Conservation (phyloP, 1,140 invertebrate species). For the Drosophila yakuba region DNA sequence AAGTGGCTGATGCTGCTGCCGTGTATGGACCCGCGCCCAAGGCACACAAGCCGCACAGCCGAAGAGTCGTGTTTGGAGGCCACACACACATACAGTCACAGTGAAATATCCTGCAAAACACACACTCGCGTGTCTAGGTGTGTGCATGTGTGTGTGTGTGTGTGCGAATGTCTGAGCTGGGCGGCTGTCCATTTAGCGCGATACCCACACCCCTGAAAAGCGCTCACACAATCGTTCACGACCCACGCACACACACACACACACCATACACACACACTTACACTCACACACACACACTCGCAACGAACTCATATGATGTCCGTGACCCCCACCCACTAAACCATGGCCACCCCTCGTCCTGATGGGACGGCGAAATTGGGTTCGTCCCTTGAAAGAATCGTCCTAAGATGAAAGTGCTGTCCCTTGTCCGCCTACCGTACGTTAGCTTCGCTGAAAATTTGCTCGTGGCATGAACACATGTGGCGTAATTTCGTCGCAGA, state of each 20-base stretch:
- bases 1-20: slow-evolving; percentile 72
- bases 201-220: slow-evolving; percentile 60
- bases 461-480: slow-evolving; percentile 82
- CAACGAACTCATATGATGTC: slow-evolving; percentile 66
- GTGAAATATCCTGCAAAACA: slow-evolving; percentile 11
- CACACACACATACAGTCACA: slow-evolving; percentile 8
- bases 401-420: slow-evolving; percentile 83
- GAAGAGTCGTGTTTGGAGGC: slow-evolving; percentile 57
- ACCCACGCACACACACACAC: slow-evolving; percentile 46
- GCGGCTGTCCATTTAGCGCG: slow-evolving; percentile 76
- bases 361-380: slow-evolving; percentile 70
- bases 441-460: slow-evolving; percentile 81
- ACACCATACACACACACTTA: slow-evolving; percentile 5
- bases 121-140: slow-evolving; percentile 24
- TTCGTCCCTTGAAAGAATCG: slow-evolving; percentile 82
- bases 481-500: slow-evolving; percentile 83
- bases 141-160: slow-evolving; percentile 40
- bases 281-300: slow-evolving; percentile 1
- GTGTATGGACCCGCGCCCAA: slow-evolving; percentile 65
- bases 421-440: slow-evolving; percentile 74
- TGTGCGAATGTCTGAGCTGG: slow-evolving; percentile 55
- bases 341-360: slow-evolving; percentile 13
- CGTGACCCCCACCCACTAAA: slow-evolving; percentile 54
- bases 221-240: slow-evolving; percentile 58
- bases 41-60: slow-evolving; percentile 78